Percentiles rank a stretch among this genome's conserved stretches.
Conservation (phyloP, 1,140 invertebrate species). For the Brachystomella parvula region DNA sequence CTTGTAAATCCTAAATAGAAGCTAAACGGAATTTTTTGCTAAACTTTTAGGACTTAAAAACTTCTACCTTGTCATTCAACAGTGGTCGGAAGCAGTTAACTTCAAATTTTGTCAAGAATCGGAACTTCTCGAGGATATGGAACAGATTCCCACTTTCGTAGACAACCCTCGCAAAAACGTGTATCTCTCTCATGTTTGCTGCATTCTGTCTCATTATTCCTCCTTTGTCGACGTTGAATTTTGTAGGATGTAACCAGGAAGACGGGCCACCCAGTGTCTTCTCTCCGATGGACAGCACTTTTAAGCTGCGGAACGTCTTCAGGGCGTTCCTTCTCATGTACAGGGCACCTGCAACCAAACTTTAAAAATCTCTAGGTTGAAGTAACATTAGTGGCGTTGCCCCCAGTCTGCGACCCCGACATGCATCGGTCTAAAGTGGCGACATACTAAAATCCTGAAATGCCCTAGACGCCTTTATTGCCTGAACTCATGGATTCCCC, state of each 20-base stretch:
- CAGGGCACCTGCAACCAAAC: neutral
- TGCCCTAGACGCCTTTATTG: no score
- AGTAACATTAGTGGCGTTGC: no score
- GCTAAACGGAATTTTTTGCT: no score
- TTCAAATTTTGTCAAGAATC: neutral
- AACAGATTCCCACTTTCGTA: constrained; percentile 5
- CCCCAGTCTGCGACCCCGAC: no score
- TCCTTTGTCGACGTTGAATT: neutral
- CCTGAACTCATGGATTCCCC: no score
- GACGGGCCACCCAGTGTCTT: neutral
- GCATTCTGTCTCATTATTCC: neutral
- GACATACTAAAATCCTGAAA: no score
- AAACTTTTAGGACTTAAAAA: no score
- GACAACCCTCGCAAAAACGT: neutral
- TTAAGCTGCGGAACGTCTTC: neutral
- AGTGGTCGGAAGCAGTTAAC: neutral
- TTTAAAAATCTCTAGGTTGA: neutral
- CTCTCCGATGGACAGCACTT: neutral
- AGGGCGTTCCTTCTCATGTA: neutral
- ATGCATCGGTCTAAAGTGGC: no score
- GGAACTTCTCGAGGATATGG: neutral
- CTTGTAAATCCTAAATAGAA: neutral
- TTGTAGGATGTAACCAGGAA: neutral
- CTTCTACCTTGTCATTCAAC: constrained; percentile 7
- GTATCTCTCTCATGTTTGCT: neutral